Base-by-base conservation (phyloP, 2,888 invertebrate genomes). In the Xestia sexstrigata region DNA sequence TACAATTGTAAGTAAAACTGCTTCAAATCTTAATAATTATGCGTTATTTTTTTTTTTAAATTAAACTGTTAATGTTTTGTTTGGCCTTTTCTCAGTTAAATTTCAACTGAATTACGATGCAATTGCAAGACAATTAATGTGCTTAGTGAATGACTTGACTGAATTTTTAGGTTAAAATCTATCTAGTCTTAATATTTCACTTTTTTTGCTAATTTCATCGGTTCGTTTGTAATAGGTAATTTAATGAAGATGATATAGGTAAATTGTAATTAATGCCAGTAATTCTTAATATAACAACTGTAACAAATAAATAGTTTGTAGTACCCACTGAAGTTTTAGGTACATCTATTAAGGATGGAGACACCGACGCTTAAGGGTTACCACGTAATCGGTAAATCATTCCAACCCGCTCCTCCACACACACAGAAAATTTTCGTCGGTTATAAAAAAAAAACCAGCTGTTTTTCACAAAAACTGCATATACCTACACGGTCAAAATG, bases 91-190 rank as follows among this genome's bases (percentile, higher is more conserved):
- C 45, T 47, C 42, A 23, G 73, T 75, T 78, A 55, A 69, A 55
- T 65, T 75, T 68, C 79, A 73, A 78, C 45, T 70, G 62, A 66
- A 71, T 75, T 60, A 81, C 77, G 70, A 86, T 81, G 85, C 87
- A 84, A 76, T 86, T 86, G 78, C 87, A 79, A 81, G 76, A 76
- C 74, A 84, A 87, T 88, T 89, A 88, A 89, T 87, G 86, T 90
- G 93, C 90, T 92, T 93, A 91, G 89, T 91, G 90, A 91, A 92
- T 92, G 92, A 93, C 89, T 91, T 92, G 95, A 95, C 95, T 96
- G 95, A 96, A 91, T 85, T 93, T 91, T 93, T 94, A 95, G 92
- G 90, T 94, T 92, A 90, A 91, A 91, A 89, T 90, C 83, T 90
- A 86, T 93, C 94, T 95, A 95, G 95, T 95, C 95, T 92, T 93